Evolutionary conservation across 2,888 invertebrate genomes (phyloP).

Genomic region (Argyresthia albistria): DNA sequence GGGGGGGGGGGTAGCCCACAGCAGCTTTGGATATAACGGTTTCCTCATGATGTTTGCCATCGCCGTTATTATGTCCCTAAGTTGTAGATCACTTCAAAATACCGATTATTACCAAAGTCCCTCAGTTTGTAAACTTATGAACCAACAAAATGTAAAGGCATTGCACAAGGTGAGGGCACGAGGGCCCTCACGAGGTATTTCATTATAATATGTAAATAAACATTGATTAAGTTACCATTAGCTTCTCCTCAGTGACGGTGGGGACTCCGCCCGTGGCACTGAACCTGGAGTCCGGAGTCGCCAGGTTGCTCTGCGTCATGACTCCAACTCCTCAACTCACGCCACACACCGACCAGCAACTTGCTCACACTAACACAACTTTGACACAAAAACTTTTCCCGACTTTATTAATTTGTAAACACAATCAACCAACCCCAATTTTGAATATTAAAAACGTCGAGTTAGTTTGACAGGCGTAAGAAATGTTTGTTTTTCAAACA

Average conservation of each 20-base stretch:
- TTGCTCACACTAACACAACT: background rate
- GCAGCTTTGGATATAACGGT: too few relatives aligned
- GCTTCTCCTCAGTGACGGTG: slow-evolving; percentile 57
- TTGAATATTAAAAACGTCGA: slow-evolving; percentile 4
- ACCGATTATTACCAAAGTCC: too few relatives aligned
- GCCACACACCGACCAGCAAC: slow-evolving; percentile 5
- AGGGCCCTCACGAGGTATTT: too few relatives aligned
- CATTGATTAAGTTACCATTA: slow-evolving; percentile 58
- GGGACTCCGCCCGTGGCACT: slow-evolving; percentile 40
- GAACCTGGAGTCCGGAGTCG: slow-evolving; percentile 43
- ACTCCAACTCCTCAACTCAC: slow-evolving; percentile 18
- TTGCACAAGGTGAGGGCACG: too few relatives aligned
- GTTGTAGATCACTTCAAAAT: too few relatives aligned
- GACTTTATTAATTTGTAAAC: slow-evolving; percentile 6
- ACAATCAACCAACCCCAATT: slow-evolving; percentile 15
- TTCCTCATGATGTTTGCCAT: too few relatives aligned
- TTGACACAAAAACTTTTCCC: background rate
- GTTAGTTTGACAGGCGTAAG: background rate
- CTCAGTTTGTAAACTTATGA: too few relatives aligned
- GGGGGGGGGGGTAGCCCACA: too few relatives aligned
- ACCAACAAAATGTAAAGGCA: too few relatives aligned
- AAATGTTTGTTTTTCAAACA: background rate
- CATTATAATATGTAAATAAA: too few relatives aligned
- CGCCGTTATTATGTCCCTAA: too few relatives aligned
- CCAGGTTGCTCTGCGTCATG: slow-evolving; percentile 55